Percentiles rank a stretch among this genome's conserved stretches.
Conservation (phyloP, 2,113 vertebrate genomes). For the Pedionomus torquatus region DNA sequence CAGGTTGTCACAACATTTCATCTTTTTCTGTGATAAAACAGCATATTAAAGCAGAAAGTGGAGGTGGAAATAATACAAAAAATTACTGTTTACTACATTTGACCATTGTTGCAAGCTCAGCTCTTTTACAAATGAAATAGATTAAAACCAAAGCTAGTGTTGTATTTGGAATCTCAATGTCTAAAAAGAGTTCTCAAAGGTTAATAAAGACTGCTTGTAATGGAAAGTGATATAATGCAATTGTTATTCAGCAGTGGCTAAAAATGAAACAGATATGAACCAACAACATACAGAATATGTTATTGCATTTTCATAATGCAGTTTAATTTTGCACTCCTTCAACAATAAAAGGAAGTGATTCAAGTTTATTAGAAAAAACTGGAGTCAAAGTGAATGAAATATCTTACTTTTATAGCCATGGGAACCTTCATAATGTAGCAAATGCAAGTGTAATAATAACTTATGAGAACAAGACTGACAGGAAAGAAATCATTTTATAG, state of each 20-base stretch:
- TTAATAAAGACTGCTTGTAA: slow-evolving; percentile 25
- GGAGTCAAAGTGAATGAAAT: slow-evolving; percentile 18
- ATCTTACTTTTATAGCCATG: slow-evolving; percentile 4
- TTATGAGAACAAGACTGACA: slow-evolving; percentile 24
- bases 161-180: not conserved
- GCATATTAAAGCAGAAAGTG: not conserved
- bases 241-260: slow-evolving; percentile 25
- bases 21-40: not conserved
- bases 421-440: not conserved
- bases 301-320: slow-evolving; percentile 52
- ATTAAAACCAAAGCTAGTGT: not conserved
- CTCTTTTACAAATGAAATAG: not conserved
- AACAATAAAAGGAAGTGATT: slow-evolving; percentile 38
- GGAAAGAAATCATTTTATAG: not conserved
- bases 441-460: slow-evolving; percentile 11
- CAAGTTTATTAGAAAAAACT: slow-evolving; percentile 35
- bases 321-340: slow-evolving; percentile 54
- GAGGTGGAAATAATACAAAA: not conserved
- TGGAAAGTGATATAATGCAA: not conserved
- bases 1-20: not conserved
- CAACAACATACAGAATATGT: not conserved
- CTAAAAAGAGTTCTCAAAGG: not conserved
- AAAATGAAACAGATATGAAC: slow-evolving; percentile 37
- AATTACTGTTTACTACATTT: not conserved
- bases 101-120: not conserved